Evolutionary conservation across 2,888 invertebrate species (phyloP), one percentile per base, ranked within the genome.

Genomic region (Limnephilus lunatus): DNA sequence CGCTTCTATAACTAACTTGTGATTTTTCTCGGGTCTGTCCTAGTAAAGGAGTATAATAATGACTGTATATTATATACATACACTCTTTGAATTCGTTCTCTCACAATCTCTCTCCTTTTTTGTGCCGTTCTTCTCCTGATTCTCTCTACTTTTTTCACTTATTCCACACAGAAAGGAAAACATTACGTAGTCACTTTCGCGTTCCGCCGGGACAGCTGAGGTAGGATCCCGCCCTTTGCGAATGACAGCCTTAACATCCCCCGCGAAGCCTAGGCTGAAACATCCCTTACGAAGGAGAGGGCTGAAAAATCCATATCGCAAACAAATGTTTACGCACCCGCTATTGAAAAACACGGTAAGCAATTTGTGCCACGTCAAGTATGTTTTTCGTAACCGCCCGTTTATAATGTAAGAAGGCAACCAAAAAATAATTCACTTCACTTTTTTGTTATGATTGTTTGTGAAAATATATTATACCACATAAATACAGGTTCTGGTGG

Each of bases 171-270:
- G 83, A 39, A 83, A 15, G 32, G n/a, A 83, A 83, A 83, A 83
- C 83, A 83, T 83, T 83, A 19, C 83, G 35, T 15, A 83, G 83
- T 83, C 83, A 83, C 83, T 83, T 83, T 83, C 25, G 25, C 25
- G 32, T 39, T 83, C 83, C 83, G 9, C 83, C 35, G 83, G 83
- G 83, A 83, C 83, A 83, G 83, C 25, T 83, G 83, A 35, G 83
- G 35, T 35, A 35, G 83, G 83, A 35, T 83, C 25, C 83, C 32
- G 15, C 83, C 83, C 83, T n/a, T 19, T 83, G 83, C 25, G 83
- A 83, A 83, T 83, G 83, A 83, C 83, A 83, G 83, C 35, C 32
- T 19, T 32, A 83, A 83, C 35, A 7, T 15, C 35, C 39, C 83
- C 19, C 83, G 35, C 35, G 35, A 44, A 44, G 44, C 44, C 0